Evolutionary conservation across 2,113 vertebrate species (phyloP).

Genomic region (Phylloscopus whistleri): DNA sequence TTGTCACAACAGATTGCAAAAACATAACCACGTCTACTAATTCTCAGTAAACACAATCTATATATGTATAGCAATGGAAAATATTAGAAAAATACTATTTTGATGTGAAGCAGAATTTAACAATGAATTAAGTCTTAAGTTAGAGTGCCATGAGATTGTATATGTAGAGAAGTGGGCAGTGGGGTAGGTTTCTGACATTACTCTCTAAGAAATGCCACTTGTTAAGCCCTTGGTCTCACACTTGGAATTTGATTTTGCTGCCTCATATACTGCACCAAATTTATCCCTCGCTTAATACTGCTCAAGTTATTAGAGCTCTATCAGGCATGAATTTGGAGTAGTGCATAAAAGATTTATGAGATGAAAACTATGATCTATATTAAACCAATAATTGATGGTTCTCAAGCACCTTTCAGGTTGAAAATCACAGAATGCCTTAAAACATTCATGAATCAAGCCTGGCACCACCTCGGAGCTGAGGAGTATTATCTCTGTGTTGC

Average conservation of each 20-base stretch:
- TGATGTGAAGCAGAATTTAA: background rate
- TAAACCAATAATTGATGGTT: constrained; percentile 56
- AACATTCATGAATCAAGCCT: constrained; percentile 30
- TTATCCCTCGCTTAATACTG: background rate
- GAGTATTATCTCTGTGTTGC: background rate
- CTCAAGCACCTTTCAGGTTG: constrained; percentile 26
- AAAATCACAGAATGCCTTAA: constrained; percentile 20
- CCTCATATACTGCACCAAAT: background rate
- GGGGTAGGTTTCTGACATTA: background rate
- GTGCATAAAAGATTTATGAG: constrained; percentile 47
- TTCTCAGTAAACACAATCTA: background rate
- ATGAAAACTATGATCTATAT: constrained; percentile 48
- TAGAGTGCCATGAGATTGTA: background rate
- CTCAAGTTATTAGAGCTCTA: constrained; percentile 29
- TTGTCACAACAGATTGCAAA: background rate
- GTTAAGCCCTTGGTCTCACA: background rate
- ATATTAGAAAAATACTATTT: background rate
- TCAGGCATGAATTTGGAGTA: constrained; percentile 28
- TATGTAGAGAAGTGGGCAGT: background rate
- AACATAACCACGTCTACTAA: background rate
- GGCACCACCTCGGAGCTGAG: background rate
- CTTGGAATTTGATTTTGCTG: background rate
- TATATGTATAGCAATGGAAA: background rate
- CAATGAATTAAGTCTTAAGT: background rate
- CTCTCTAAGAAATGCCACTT: background rate